Base-by-base conservation (phyloP, 2,888 invertebrate species). In the Amphiduros pacificus region DNA sequence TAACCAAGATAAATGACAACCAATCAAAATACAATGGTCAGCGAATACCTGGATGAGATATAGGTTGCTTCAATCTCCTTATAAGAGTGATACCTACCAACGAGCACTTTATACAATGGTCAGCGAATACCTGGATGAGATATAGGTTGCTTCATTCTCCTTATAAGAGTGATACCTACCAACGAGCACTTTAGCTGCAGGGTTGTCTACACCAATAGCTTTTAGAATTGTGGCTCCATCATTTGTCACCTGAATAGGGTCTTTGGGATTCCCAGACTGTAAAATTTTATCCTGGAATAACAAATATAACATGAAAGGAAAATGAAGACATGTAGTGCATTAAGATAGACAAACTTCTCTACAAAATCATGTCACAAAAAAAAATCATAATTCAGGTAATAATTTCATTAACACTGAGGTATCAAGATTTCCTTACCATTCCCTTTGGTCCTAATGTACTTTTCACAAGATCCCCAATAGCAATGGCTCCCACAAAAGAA, bases 221-320 rank as follows among this genome's bases (percentile, higher is more conserved):
- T 95, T 93, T 59, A 99, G 85, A 78, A 99, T 99, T 6, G 99
- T 99, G 17, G 99, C 99, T 62, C 99, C 99, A 85, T 99, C 99
- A 84, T 99, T 99, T 57, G 99, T 99, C 4, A 99, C 94, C 85
- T 96, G 92, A 61, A 99, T 93, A 64, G 83, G 76, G 27, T 77
- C 80, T 68, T 79, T 81, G 60, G 73, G 76, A 55, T 74, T 76
- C 55, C 62, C 68, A 63, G 77, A 75, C 65, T 85, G 80, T 22
- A 86, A 73, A 59, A 87, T 86, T 75, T 87, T 87, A 78, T 86
- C 86, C 85, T 85, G 63, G 60, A 71, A 64, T 14, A 28, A 32
- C 6, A 20, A 14, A 51, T 17, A 6, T 5, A 51, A 11, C 6
- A 5, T 44, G 44, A 6, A 5, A 44, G n/a, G 11, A 36, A 11